Base-by-base conservation (phyloP, 37 sponge, comb jelly and placozoan species). In the Chondrosia reniformis region DNA sequence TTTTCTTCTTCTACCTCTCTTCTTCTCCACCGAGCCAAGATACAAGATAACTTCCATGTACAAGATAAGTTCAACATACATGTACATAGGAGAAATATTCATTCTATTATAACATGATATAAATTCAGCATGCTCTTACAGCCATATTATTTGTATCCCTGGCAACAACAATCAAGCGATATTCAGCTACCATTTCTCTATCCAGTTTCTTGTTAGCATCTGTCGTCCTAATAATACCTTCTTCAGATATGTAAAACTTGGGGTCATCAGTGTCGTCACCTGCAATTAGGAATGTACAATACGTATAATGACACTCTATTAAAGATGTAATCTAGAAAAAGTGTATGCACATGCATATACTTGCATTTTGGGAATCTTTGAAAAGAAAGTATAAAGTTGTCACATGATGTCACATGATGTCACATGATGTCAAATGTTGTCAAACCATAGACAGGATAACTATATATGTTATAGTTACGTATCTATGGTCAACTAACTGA, bases 191-290 rank as follows among this genome's bases (percentile, higher is more conserved):
- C 44, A 13, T 25, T 6, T 69, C 72, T 69, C 72, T 37, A 25
- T 69, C 36, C 72, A 69, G 43, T 6, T 19, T 69, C 4, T 69
- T 34, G 21, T 41, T 8, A 40, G n/a, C n/a, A n/a, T n/a, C n/a
- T n/a, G 72, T 39, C 17, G 72, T 69, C 1, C 39, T 13, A 39
- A 69, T 69, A n/a, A 41, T 19, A 38, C 72, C 72, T 7, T 40
- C 15, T 41, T 25, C 42, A 25, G 15, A 41, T 17, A 69, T 69
- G 4, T 9, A 12, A 44, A 69, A 69, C 42, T 69, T 69, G 58
- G 58, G 58, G 22, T 69, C 36, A 31, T 2, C 13, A 34, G 72
- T 2, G 43, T 69, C 72, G 24, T 69, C 72, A 39, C 72, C 72
- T 69, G 3, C 9, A 56, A 56, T 2, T 28, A 4, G 9, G 7